Base-by-base conservation (phyloP, 1,140 invertebrate species). In the Hydropsyche tenuis region DNA sequence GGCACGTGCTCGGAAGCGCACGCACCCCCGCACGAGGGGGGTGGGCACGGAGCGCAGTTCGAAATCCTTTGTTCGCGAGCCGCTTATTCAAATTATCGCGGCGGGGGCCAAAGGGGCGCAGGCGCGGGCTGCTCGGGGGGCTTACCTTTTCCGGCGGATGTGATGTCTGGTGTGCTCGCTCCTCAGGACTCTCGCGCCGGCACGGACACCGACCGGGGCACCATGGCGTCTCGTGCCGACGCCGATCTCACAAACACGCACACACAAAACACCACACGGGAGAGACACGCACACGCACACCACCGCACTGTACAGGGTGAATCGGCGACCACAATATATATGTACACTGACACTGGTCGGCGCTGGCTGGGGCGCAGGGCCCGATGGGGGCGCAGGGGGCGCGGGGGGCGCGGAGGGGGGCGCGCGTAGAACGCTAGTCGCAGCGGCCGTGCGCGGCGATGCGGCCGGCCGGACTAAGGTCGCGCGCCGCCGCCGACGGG, bases 81-180 rank as follows among this genome's bases (percentile, higher is more conserved):
- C 56, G 56, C 56, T 60, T 60, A 60, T 60, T 60, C 56, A 60
- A 60, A 60, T 60, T 60, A 60, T 60, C 56, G 56, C 56, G 56
- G 23, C 6, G 23, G 22, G 23, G 30, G n/a, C 27, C n/a, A n/a
- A n/a, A 14, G 18, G 30, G 30, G 63, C 27, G 30, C 63, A 43
- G 14, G 30, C 63, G 63, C n/a, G 45, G 20, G 20, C 23, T 43
- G 5, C 27, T 9, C 27, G 42, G n/a, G 65, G 3, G 22, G 45
- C 16, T 30, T 68, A 68, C 65, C 65, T 68, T 68, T 68, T 68
- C 65, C 65, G 23, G 65, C 65, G 65, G 45, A 68, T 48, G 65
- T 51, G 46, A 51, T 25, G 16, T n/a, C 65, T 68, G 65, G 43
- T 68, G 43, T 22, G 18, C 16, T 46, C 65, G 16, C 9, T 30